Conservation (phyloP, 1,140 invertebrate genomes). For the Manduca sexta region DNA sequence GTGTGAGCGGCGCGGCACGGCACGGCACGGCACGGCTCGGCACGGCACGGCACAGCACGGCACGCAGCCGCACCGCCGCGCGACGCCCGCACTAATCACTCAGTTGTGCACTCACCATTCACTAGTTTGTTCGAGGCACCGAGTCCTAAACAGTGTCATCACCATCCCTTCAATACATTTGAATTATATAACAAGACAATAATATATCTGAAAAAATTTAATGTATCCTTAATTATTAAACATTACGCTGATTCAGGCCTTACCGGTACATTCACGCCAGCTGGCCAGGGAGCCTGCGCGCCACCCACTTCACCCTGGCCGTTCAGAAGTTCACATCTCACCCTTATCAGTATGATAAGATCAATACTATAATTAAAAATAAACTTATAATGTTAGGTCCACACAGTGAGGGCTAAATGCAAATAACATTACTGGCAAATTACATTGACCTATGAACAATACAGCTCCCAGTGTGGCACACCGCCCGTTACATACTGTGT, state of each 20-base stretch:
- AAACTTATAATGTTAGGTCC: constrained; percentile 34
- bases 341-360: constrained; percentile 2
- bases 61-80: too few relatives aligned
- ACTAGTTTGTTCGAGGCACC: constrained; percentile 54
- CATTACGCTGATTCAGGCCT: constrained; percentile 68
- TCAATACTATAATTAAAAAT: constrained; percentile 5
- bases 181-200: constrained; percentile 72
- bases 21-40: too few relatives aligned
- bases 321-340: constrained; percentile 49
- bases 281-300: constrained; percentile 35
- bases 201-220: constrained; percentile 72
- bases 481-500: neutral
- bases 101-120: constrained; percentile 50
- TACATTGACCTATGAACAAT: neutral
- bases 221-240: constrained; percentile 69
- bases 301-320: constrained; percentile 35
- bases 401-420: constrained; percentile 25
- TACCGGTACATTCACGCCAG: constrained; percentile 40
- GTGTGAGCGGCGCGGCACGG: too few relatives aligned
- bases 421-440: neutral
- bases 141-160: constrained; percentile 51
- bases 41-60: too few relatives aligned
- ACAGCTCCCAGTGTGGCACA: neutral
- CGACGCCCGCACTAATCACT: too few relatives aligned
- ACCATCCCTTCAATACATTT: constrained; percentile 62